A percentile compares a stretch with the other conserved stretches of the same genome.
These are phyloP conservation scores for Engystomops pustulosus DNA, from an alignment of 2,113 vertebrate species.

Conservation along the genomic window DNA sequence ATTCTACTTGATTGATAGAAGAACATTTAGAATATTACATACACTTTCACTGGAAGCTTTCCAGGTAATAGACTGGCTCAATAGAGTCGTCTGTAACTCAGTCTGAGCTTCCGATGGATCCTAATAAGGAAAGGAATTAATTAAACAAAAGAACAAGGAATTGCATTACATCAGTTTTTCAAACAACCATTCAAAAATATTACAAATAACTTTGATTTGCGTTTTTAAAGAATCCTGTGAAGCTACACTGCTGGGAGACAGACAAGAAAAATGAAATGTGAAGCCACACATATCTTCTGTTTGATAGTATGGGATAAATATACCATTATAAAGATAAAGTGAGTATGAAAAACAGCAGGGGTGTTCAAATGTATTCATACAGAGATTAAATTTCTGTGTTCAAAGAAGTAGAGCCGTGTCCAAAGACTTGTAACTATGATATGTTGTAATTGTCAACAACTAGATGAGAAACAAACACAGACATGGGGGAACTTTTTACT, in stretches of 20 bases:
- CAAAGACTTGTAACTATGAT: neutral
- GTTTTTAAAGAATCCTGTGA: neutral
- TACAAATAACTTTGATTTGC: neutral
- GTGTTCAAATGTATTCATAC: neutral
- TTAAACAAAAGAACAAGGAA: neutral
- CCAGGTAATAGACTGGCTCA: neutral
- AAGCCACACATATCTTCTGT: neutral
- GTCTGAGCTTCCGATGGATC: neutral
- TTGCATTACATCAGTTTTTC: constrained; percentile 4
- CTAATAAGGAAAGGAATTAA: neutral
- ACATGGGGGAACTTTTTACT: too few relatives aligned
- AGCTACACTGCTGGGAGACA: constrained; percentile 18
- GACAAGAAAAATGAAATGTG: neutral
- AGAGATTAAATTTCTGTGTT: neutral
- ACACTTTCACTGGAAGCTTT: neutral
- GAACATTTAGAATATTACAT: constrained; percentile 53
- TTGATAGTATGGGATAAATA: constrained; percentile 4
- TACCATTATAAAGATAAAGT: neutral
- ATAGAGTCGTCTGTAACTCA: constrained; percentile 1
- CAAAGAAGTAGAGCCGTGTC: neutral
- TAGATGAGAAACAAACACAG: neutral
- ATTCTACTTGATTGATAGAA: constrained; percentile 23
- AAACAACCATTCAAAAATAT: neutral
- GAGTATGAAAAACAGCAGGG: neutral
- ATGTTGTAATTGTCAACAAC: neutral